phyloP scores from a whole-genome alignment of 2,888 invertebrate species.

The Brachylomia viminalis region DNA sequence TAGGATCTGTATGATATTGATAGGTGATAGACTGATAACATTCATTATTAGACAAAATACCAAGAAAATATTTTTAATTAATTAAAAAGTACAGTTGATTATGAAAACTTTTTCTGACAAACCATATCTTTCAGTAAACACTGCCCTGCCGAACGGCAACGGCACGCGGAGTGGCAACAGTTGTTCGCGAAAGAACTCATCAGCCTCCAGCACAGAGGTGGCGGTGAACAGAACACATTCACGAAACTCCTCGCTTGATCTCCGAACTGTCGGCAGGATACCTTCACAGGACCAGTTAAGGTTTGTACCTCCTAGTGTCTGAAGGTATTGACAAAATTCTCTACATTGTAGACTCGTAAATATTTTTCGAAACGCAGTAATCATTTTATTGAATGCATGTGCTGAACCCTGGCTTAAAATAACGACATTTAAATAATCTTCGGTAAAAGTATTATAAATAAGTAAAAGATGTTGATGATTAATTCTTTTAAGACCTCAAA shows the following conservation, averaged over 20 bases:
- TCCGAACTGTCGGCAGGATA: constrained; percentile 90
- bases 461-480: not conserved
- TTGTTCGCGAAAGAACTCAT: constrained; percentile 85
- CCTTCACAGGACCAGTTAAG: constrained; percentile 88
- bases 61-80: no score
- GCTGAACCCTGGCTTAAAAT: not conserved
- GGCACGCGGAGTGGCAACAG: constrained; percentile 79
- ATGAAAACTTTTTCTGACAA: not conserved
- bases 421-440: not conserved
- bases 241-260: constrained; percentile 95
- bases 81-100: not conserved
- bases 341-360: not conserved
- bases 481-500: not conserved
- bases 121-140: constrained; percentile 77
- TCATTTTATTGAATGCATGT: not conserved
- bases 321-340: not conserved
- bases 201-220: constrained; percentile 83
- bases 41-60: not conserved
- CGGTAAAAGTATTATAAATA: not conserved
- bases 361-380: not conserved
- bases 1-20: not conserved
- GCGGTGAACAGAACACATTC: constrained; percentile 91
- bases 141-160: constrained; percentile 74
- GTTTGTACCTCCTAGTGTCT: constrained; percentile 65
- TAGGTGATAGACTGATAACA: not conserved